These are phyloP conservation scores for Apostichopus japonicus DNA, from an alignment of 35 echinoderm and acorn worm genomes.

Conservation along the genomic window DNA sequence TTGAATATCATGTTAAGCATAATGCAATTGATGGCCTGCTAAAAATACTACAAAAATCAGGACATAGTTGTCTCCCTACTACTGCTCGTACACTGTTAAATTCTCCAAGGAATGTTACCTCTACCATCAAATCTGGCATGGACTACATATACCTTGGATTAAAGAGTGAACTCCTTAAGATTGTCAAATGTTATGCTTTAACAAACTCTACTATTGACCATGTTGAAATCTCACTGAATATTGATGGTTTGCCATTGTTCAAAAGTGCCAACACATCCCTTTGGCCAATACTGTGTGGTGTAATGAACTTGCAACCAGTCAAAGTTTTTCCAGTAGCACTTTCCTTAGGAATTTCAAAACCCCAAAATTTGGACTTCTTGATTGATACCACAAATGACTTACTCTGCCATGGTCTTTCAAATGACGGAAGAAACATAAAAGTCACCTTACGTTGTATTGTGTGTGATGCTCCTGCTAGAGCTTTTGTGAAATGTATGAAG, in stretches of 20 bases:
- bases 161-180: slow-evolving; percentile 45
- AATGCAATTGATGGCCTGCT: slow-evolving; percentile 74
- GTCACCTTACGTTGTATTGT: no score
- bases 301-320: slow-evolving; percentile 52
- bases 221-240: slow-evolving; percentile 47
- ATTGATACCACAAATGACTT: slow-evolving; percentile 56
- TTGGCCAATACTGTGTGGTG: slow-evolving; percentile 65
- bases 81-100: slow-evolving; percentile 69
- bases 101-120: slow-evolving; percentile 45
- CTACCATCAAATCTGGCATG: slow-evolving; percentile 56
- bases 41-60: slow-evolving; percentile 61
- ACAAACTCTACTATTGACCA: background rate
- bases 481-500: slow-evolving; percentile 43
- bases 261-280: slow-evolving; percentile 51
- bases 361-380: slow-evolving; percentile 66
- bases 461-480: no score
- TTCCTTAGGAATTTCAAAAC: slow-evolving; percentile 65
- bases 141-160: slow-evolving; percentile 73
- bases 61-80: slow-evolving; percentile 60
- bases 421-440: slow-evolving; percentile 55
- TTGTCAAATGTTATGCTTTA: slow-evolving; percentile 37
- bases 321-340: slow-evolving; percentile 75
- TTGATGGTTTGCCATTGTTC: slow-evolving; percentile 65
- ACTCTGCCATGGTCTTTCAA: slow-evolving; percentile 42
- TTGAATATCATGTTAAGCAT: slow-evolving; percentile 68